These are phyloP conservation scores for Diarsia dahlii DNA, from an alignment of 2,888 invertebrate species.

Conservation along the genomic window DNA sequence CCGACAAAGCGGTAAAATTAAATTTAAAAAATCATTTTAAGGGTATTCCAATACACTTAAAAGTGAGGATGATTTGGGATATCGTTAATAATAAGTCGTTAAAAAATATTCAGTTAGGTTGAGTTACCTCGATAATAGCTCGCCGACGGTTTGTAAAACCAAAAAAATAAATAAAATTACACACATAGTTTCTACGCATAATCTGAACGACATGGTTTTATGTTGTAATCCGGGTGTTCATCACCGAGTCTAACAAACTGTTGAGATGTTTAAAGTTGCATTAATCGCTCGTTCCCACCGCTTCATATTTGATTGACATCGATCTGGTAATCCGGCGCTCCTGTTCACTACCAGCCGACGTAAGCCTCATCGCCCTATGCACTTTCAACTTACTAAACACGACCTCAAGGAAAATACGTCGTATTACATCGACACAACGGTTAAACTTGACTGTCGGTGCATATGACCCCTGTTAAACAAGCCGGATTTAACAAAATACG, in stretches of 20 bases:
- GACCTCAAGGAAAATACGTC: conserved; percentile 19
- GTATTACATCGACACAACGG: background rate
- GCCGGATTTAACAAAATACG: conserved; percentile 75
- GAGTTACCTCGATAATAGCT: background rate
- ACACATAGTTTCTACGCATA: background rate
- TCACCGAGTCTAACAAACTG: conserved; percentile 22
- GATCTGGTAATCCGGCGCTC: conserved; percentile 79
- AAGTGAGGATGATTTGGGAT: too few species aligned
- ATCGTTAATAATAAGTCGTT: too few species aligned
- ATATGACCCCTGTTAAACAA: conserved; percentile 50
- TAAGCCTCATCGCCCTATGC: conserved; percentile 63
- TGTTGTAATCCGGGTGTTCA: conserved; percentile 51
- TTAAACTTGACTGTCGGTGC: background rate
- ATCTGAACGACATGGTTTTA: background rate
- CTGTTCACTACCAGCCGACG: conserved; percentile 60
- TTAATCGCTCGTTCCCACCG: conserved; percentile 69
- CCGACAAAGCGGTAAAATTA: too few species aligned
- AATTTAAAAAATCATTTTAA: too few species aligned
- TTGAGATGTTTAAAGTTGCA: conserved; percentile 41
- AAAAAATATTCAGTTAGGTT: too few species aligned
- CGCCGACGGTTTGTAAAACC: background rate
- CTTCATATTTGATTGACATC: conserved; percentile 72
- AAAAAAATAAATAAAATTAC: background rate
- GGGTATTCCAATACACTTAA: too few species aligned
- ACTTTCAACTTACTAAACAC: conserved; percentile 41